phyloP scores from a whole-genome alignment of 2,797 vertebrate species.

The Pipistrellus pipistrellus region DNA sequence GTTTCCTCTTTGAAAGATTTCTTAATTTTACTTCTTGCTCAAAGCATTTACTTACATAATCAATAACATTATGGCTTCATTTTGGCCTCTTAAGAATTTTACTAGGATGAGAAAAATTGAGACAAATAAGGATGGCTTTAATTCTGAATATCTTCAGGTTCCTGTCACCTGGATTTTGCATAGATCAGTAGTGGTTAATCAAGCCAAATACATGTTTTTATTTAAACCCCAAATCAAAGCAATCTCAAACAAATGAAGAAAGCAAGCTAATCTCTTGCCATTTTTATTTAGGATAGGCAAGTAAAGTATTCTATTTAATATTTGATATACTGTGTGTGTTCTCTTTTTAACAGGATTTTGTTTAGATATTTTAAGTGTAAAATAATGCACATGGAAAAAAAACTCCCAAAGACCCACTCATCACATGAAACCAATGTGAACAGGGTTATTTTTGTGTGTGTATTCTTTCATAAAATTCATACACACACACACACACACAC shows the following conservation, averaged over 20 bases:
- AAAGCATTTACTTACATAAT: constrained; percentile 51
- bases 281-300: not conserved
- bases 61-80: constrained; percentile 36
- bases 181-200: not conserved
- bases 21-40: constrained; percentile 35
- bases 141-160: not conserved
- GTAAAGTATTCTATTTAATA: not conserved
- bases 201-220: constrained; percentile 26
- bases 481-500: no score
- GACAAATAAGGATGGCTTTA: constrained; percentile 15
- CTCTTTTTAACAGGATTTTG: not conserved
- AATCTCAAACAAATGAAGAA: not conserved
- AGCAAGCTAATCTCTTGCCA: not conserved
- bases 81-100: not conserved
- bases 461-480: not conserved
- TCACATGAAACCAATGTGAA: not conserved
- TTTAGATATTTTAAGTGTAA: constrained; percentile 50
- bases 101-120: not conserved
- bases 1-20: not conserved
- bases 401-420: not conserved
- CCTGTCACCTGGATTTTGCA: not conserved
- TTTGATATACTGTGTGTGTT: not conserved
- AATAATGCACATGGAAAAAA: not conserved
- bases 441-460: not conserved
- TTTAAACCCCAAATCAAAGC: not conserved